Conservation (phyloP, 2,888 invertebrate species). For the Yponomeuta malinellus region DNA sequence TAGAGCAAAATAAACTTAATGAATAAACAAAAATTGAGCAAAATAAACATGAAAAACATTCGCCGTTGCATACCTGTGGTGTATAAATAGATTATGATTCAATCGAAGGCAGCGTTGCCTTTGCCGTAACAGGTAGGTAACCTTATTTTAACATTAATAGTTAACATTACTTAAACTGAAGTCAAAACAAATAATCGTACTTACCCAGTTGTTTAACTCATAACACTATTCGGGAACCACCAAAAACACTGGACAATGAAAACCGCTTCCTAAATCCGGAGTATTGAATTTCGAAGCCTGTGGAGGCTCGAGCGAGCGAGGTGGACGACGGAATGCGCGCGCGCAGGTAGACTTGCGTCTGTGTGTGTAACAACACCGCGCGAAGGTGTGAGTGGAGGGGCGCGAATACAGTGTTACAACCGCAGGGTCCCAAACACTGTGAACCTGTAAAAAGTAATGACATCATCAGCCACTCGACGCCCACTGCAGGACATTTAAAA, state of each 20-base stretch:
- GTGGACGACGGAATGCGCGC: constrained; percentile 68
- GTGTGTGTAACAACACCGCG: constrained; percentile 29
- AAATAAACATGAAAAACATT: background rate
- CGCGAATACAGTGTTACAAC: constrained; percentile 5
- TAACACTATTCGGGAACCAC: background rate
- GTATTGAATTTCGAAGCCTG: constrained; percentile 49
- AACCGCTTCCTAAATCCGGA: constrained; percentile 60
- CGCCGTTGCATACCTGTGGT: constrained; percentile 6
- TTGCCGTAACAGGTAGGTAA: background rate
- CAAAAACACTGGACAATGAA: constrained; percentile 4
- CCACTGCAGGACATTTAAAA: no score
- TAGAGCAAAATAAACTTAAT: background rate
- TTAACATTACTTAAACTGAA: background rate
- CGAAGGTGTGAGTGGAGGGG: constrained; percentile 5
- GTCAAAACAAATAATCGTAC: background rate
- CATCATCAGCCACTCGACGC: no score
- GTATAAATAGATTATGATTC: constrained; percentile 14
- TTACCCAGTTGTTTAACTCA: background rate
- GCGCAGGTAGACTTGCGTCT: constrained; percentile 58
- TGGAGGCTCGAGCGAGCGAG: constrained; percentile 56
- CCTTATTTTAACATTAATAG: background rate
- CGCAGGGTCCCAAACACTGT: background rate
- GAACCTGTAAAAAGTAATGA: background rate
- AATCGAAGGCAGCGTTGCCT: constrained; percentile 1
- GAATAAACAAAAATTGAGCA: background rate